Conservation (phyloP, 2,888 invertebrate genomes). For the Brenthis hecate region DNA sequence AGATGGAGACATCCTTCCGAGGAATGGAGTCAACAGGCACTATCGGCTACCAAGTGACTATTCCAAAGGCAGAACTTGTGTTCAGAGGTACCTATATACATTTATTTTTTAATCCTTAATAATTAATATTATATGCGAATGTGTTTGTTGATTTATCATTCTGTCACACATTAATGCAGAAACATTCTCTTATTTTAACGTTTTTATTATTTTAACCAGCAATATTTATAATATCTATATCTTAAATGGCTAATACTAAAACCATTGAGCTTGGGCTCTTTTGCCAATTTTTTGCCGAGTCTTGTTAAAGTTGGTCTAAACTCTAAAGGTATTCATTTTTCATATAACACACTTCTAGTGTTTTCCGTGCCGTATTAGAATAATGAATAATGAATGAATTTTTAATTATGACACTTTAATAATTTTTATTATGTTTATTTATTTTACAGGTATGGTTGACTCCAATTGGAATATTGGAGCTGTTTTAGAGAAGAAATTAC, state of each 20-base stretch:
- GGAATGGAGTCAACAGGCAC: constrained; percentile 95
- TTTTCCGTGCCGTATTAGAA: too few relatives aligned
- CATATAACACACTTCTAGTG: too few relatives aligned
- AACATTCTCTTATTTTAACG: not conserved
- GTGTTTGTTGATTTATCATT: too few relatives aligned
- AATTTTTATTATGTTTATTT: not conserved
- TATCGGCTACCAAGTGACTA: constrained; percentile 96
- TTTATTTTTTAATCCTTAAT: not conserved
- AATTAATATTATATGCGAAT: too few relatives aligned
- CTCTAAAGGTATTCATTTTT: too few relatives aligned
- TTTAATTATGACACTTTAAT: too few relatives aligned
- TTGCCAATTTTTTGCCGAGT: too few relatives aligned
- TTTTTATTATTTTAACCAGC: not conserved
- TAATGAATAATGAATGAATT: too few relatives aligned
- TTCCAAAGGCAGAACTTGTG: constrained; percentile 96
- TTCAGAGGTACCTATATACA: constrained; percentile 88
- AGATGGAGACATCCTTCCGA: constrained; percentile 95
- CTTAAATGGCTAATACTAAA: too few relatives aligned
- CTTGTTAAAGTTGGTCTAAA: too few relatives aligned
- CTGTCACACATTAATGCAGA: too few relatives aligned
- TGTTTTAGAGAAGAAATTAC: constrained; percentile 95
- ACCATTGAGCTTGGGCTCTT: too few relatives aligned
- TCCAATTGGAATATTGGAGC: constrained; percentile 97
- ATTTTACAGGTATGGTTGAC: constrained; percentile 90
- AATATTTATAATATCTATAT: not conserved